Base-by-base conservation (phyloP, 2,888 invertebrate species). In the Slavum lentiscoides region DNA sequence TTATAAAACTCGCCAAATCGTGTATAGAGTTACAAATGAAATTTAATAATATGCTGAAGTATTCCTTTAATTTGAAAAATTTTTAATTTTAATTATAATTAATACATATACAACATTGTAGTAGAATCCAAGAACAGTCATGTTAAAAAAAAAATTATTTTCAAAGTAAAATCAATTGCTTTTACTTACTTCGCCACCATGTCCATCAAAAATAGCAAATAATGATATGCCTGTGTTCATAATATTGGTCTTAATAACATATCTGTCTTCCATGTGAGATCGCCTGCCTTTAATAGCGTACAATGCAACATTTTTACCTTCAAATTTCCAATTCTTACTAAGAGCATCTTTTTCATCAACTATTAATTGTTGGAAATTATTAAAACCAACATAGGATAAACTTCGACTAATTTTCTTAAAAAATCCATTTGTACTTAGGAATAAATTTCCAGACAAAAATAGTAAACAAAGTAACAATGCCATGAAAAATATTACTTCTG, bases 191-290 rank as follows among this genome's bases (percentile, higher is more conserved):
- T 96, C 95, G 62, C 97, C 97, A 74, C 97, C 97, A 87, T 97
- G 97, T 0, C 97, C 97, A 88, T 97, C 97, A 86, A 96, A 97
- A 84, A 97, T 92, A 67, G 96, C 96, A 88, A 94, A 96, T 82
- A 97, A 88, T 30, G 95, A 93, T 76, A 96, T 92, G 37, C 93
- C 94, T 30, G 95, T 94, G 84, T 92, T 91, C 86, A 93, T 92
- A 76, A 95, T 91, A 85, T 95, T 92, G 87, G 93, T 93, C 84
- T 94, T 92, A 75, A 96, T 91, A 81, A 95, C 94, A 87, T 95
- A 97, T 85, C 96, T 90, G 87, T 97, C 97, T 89, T 97, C 97
- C 97, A 97, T 97, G 84, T 93, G 93, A 83, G 93, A 91, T 85
- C 97, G 89, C 83, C 95, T 90, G 3, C 97, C 97, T 87, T 95